A percentile compares a stretch with the other conserved stretches of the same genome.
These are phyloP conservation scores for Morone saxatilis DNA, from an alignment of 2,113 vertebrate species.

Conservation along the genomic window DNA sequence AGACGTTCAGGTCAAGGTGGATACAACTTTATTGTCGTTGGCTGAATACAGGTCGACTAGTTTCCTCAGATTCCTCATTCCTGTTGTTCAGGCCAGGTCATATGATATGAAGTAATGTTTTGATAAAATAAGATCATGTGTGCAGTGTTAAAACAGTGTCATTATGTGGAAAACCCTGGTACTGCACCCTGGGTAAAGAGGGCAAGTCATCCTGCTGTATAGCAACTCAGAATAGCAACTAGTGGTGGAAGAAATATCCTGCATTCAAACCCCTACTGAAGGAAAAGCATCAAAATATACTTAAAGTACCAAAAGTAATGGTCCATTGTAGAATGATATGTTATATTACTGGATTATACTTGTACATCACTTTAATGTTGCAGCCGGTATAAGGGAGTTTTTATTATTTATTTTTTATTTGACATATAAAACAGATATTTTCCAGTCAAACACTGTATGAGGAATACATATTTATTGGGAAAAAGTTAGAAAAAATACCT, in stretches of 20 bases:
- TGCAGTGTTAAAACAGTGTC: constrained; percentile 3
- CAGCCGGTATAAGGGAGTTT: no score
- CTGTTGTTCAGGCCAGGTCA: background rate
- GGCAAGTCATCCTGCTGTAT: background rate
- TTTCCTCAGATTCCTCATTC: background rate
- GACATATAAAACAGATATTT: no score
- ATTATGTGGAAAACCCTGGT: constrained; percentile 5
- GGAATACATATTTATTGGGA: no score
- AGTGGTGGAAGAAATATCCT: background rate
- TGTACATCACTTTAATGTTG: background rate
- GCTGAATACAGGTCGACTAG: background rate
- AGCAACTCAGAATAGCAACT: background rate
- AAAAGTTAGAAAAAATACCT: no score
- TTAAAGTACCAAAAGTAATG: background rate
- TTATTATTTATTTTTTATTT: background rate
- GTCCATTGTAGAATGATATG: background rate
- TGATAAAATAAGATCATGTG: background rate
- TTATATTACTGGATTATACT: background rate
- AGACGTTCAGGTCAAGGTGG: background rate
- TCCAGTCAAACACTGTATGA: no score
- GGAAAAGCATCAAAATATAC: background rate
- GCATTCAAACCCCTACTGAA: background rate
- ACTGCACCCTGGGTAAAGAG: constrained; percentile 1
- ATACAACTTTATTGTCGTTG: background rate
- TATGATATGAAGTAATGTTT: background rate